phyloP scores from a whole-genome alignment of 2,888 invertebrate genomes.

The Venustoraphidia nigricollis region DNA sequence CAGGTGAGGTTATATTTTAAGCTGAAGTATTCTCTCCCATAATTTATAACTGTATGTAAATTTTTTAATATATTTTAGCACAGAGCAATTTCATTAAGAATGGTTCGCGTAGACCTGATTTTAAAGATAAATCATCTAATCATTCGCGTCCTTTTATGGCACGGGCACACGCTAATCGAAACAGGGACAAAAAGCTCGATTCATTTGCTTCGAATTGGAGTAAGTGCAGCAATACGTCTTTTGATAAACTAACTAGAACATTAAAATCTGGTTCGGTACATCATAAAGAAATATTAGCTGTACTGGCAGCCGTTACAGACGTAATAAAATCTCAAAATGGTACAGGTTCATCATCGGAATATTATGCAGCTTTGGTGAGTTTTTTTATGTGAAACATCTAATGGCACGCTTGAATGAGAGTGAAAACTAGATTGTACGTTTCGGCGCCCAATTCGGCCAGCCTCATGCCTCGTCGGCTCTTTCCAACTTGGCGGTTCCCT shows the following conservation, averaged over 20 bases:
- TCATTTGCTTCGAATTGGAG: slow-evolving; percentile 88
- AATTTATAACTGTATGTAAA: slow-evolving; percentile 4
- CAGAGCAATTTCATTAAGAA: slow-evolving; percentile 56
- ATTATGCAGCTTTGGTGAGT: slow-evolving; percentile 73
- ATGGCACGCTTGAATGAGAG: no score
- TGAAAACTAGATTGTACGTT: no score
- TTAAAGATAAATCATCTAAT: slow-evolving; percentile 38
- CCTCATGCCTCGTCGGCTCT: no score
- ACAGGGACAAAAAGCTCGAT: slow-evolving; percentile 59
- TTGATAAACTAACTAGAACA: slow-evolving; percentile 50
- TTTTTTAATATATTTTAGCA: slow-evolving; percentile 25
- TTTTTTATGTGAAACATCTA: no score
- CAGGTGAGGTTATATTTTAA: slow-evolving; percentile 32
- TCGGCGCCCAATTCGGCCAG: no score
- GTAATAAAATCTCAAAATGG: slow-evolving; percentile 81
- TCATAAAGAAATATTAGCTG: slow-evolving; percentile 89
- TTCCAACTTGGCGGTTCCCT: no score
- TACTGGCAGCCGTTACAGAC: slow-evolving; percentile 84
- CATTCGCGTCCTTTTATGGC: slow-evolving; percentile 17
- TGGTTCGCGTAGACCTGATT: slow-evolving; percentile 64
- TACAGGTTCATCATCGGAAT: slow-evolving; percentile 77
- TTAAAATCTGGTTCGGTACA: slow-evolving; percentile 63
- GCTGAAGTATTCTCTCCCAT: slow-evolving; percentile 3
- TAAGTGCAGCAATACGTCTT: slow-evolving; percentile 81
- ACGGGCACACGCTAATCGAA: slow-evolving; percentile 38